Evolutionary conservation across 2,888 invertebrate genomes (phyloP), one percentile per base, ranked within the genome.

Genomic region (Octonoba sinensis): DNA sequence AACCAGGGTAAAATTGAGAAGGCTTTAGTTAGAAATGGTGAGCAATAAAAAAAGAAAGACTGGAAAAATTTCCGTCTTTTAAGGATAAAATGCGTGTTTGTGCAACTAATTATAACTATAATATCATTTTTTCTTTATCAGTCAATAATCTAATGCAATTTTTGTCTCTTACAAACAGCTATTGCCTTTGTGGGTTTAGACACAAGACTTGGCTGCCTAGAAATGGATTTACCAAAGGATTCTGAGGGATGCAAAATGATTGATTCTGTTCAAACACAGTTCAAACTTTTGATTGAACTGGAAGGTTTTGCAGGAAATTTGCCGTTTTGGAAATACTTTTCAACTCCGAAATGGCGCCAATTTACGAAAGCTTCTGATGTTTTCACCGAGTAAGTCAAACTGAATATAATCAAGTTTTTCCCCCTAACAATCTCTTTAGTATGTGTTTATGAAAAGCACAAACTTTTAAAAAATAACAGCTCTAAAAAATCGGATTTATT

Each of bases 101-200:
- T n/a, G n/a, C n/a, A n/a, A n/a, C n/a, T n/a, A n/a, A n/a, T n/a
- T n/a, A n/a, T n/a, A n/a, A n/a, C n/a, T n/a, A n/a, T n/a, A n/a
- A n/a, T n/a, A n/a, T n/a, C 15, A 51, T 18, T 51, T 18, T 51
- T 51, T 51, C 8, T 51, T 51, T 20, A n/a, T 15, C n/a, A 8
- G 18, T 54, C 54, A 6, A 20, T 54, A 18, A 1, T 54, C 13
- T 54, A 54, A 11, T 15, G 4, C 3, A 54, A 8, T 54, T 20
- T 15, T 6, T 54, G n/a, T 54, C 54, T 54, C 54, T 18, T 20
- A 18, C 8, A 36, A 36, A 36, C 85, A 88, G 88, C 95, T 87
- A 95, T 96, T 57, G 96, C 95, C 0, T 91, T 93, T 64, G 95
- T 96, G 2, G 95, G 96, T 0, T 90, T 97, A 66, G 96, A 96